Base-by-base conservation (phyloP, 2,888 invertebrate species). In the Acleris holmiana region DNA sequence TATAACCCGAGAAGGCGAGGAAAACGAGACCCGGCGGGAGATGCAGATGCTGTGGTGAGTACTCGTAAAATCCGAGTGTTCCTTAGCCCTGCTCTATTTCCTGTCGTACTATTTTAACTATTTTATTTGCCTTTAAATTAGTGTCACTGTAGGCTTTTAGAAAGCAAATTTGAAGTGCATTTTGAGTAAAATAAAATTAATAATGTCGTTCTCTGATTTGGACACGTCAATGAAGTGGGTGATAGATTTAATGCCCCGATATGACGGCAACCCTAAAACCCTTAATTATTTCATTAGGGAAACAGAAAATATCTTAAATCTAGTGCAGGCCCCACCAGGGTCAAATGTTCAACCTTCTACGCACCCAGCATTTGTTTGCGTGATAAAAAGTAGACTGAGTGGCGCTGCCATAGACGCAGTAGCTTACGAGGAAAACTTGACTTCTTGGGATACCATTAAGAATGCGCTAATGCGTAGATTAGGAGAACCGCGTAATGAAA, bases 261-360 rank as follows among this genome's bases (percentile, higher is more conserved):
- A 73, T 13, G 75, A 76, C 17, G 76, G 73, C 0, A 75, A 75
- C 50, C 71, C 25, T 40, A 68, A 63, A 66, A 72, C 72, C 0
- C n/a, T 74, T 44, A 67, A 64, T 46, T 73, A 71, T 46, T 74
- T 71, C 48, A 67, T 72, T 4, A 65, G 71, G 65, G 56, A 67
- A 49, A 73, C 75, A 6, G 72, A 74, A 65, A 73, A 71, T 35
- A 69, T 68, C 2, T 25, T 76, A 55, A 50, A 65, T 3, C 18
- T 74, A 2, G 19, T 41, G 8, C 41, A 56, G 35, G n/a, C 18
- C 57, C 3, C 18, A 13, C 23, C 23, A 53, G 13, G 15, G 10
- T 15, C 4, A 18, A 15, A 35, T 25, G n/a, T 17, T 29, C 7
- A 21, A 23, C 49, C 49, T 17, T 13, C 49, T 10, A 5, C 49